Conservation (phyloP, 2,113 vertebrate species). For the Macroglossus sobrinus region DNA sequence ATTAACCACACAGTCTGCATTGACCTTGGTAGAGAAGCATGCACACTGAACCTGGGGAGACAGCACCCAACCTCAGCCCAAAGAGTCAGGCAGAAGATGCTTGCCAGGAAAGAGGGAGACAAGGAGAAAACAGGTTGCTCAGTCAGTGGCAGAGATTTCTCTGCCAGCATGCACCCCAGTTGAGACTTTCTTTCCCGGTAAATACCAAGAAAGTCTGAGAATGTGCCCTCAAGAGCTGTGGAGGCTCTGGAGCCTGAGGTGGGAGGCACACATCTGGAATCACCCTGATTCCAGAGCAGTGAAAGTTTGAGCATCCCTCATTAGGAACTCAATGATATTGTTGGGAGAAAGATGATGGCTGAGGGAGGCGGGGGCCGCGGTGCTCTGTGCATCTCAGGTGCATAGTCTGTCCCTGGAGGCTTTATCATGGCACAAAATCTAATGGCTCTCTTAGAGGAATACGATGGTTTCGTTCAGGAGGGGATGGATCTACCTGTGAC, state of each 20-base stretch:
- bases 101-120: not conserved
- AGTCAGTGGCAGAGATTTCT: not conserved
- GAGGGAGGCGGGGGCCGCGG: no score
- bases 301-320: not conserved
- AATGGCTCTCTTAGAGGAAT: not conserved
- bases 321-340: not conserved
- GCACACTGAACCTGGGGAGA: not conserved
- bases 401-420: not conserved
- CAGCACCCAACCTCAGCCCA: not conserved
- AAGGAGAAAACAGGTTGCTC: not conserved
- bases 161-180: not conserved
- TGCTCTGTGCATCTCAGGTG: not conserved
- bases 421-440: fast-evolving
- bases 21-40: fast-evolving
- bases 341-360: not conserved
- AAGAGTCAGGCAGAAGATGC: not conserved
- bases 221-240: not conserved
- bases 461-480: not conserved
- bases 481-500: not conserved
- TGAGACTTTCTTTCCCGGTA: not conserved
- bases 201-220: not conserved
- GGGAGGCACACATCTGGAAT: fast-evolving
- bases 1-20: fast-evolving
- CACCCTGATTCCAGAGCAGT: not conserved
- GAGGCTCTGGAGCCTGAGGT: fast-evolving